Evolutionary conservation across 2,888 invertebrate species (phyloP).

Genomic region (Andrena minutula): DNA sequence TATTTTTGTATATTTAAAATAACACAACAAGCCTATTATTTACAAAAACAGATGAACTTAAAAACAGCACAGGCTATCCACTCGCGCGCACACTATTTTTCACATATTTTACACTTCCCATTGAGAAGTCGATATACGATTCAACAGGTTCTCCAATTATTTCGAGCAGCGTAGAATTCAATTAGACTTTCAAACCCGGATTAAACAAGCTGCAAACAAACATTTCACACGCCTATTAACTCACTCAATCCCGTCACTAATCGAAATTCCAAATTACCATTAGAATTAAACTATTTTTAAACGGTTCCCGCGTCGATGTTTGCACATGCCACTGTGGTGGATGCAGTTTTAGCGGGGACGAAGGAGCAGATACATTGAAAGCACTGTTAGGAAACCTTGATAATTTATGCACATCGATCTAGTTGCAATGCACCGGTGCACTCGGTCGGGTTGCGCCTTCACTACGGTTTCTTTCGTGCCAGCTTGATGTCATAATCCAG

Average conservation of each 20-base stretch:
- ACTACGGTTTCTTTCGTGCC: conserved; percentile 35
- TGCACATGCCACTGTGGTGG: neutral
- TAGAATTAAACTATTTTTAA: neutral
- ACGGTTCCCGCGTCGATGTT: conserved; percentile 26
- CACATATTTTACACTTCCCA: too few relatives aligned
- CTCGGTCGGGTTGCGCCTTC: conserved; percentile 58
- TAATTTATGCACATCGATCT: conserved; percentile 48
- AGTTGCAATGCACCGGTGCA: conserved; percentile 54
- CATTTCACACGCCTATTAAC: neutral
- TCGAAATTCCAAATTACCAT: neutral
- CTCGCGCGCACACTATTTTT: too few relatives aligned
- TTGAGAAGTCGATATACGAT: neutral
- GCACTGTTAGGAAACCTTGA: conserved; percentile 46
- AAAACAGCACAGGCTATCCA: too few relatives aligned
- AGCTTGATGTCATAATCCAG: conserved; percentile 48
- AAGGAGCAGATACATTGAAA: conserved; percentile 15
- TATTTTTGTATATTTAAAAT: too few relatives aligned
- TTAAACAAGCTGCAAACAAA: neutral
- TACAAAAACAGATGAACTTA: too few relatives aligned
- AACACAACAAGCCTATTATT: too few relatives aligned
- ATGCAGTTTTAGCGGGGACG: conserved; percentile 12
- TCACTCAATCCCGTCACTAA: neutral
- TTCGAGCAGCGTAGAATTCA: neutral
- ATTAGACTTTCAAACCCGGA: neutral
- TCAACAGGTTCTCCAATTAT: neutral